Conservation (phyloP, 92 coral and sea anemone species). For the Porites lobata region DNA sequence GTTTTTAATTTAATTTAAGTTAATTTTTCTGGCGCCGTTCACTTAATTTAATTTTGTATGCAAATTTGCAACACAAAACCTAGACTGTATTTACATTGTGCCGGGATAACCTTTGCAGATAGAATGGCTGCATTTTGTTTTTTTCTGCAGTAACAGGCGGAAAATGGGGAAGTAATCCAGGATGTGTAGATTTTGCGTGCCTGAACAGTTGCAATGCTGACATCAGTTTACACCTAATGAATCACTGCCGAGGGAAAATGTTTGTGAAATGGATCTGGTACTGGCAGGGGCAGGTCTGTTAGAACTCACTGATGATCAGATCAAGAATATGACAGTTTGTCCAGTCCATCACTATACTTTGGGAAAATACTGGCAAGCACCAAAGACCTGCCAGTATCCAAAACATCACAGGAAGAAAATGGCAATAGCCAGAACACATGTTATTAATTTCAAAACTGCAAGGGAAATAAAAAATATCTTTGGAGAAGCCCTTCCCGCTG, state of each 20-base stretch:
- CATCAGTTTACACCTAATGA: slow-evolving; percentile 55
- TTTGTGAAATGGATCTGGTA: slow-evolving; percentile 9
- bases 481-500: slow-evolving; percentile 41
- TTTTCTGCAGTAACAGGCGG: slow-evolving; percentile 51
- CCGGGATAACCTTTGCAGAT: no score
- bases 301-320: slow-evolving; percentile 29
- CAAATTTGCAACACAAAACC: no score
- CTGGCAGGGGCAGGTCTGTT: slow-evolving; percentile 23
- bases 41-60: no score
- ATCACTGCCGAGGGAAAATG: slow-evolving; percentile 56
- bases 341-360: slow-evolving; percentile 34
- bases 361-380: slow-evolving; percentile 50
- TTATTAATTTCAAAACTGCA: slow-evolving; percentile 22
- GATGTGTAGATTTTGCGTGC: slow-evolving; percentile 16
- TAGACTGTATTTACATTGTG: no score
- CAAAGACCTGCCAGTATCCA: slow-evolving; percentile 57
- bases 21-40: no score
- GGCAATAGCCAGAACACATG: slow-evolving; percentile 36
- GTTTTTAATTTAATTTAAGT: no score
- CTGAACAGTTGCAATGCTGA: slow-evolving; percentile 46
- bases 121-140: no score
- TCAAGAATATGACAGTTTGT: slow-evolving; percentile 34
- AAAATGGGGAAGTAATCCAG: slow-evolving; percentile 39
- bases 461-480: slow-evolving; percentile 36
- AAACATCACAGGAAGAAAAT: slow-evolving; percentile 41